Base-by-base conservation (phyloP, 2,888 invertebrate genomes). In the Athalia rosae region DNA sequence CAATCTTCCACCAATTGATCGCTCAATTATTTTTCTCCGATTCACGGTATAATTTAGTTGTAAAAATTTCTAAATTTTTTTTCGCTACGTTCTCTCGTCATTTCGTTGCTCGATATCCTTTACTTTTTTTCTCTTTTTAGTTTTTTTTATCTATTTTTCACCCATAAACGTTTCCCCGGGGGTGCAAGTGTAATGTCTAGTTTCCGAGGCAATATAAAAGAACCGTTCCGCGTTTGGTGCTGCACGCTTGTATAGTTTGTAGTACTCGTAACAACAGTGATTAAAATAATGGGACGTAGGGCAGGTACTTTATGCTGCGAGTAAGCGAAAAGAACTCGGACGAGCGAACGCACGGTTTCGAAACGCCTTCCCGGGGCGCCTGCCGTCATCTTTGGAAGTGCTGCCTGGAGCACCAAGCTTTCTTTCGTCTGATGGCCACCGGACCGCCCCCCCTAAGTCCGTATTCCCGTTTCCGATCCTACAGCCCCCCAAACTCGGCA, bases 301-400 rank as follows among this genome's bases (percentile, higher is more conserved):
- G 97, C 86, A 95, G 97, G 89, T 98, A 97, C 91, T 98, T 99
- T 91, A 98, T 98, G 96, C 93, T 98, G 79, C 93, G 97, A 87
- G 98, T 98, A 83, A 95, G 96, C 86, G 98, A 98, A 91, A 98
- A 98, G 93, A 98, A 97, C 91, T 98, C 98, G 89, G 98, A 98
- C 86, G 97, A 98, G 83, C 96, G 96, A 88, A 98, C 98, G n/a
- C 98, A 97, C 90, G 98, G 98, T 5, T 98, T 98, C 91, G 98
- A 98, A 91, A 96, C 97, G 43, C 96, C 96, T 66, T 96, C 97
- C 78, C 95, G 97, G 85, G 93, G 96, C 43, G 98, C 98, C 13
- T 98, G 98, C 90, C 97, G 98, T 86, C 98, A 98, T 91, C 92
- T 99, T 83, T 98, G 98, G 97, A 95, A 96, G 84, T 98, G 98